Evolutionary conservation across 2,888 invertebrate genomes (phyloP).

Genomic region (Hypsopygia costalis): DNA sequence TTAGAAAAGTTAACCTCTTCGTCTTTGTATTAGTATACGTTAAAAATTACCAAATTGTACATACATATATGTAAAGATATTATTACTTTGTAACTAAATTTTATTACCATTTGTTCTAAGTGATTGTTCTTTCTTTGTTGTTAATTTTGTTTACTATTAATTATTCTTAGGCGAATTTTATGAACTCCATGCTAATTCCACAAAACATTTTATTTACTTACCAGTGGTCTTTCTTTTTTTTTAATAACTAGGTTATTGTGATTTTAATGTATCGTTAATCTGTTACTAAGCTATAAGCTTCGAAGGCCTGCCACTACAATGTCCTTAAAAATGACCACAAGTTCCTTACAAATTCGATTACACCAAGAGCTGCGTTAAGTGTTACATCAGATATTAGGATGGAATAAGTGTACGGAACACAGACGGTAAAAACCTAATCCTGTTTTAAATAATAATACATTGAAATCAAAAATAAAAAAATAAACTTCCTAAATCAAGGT

Average conservation of each 20-base stretch:
- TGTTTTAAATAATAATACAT: too few species aligned
- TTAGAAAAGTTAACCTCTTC: slow-evolving; percentile 59
- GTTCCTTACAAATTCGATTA: too few species aligned
- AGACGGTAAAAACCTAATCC: too few species aligned
- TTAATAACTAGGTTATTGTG: too few species aligned
- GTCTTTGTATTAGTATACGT: slow-evolving; percentile 74
- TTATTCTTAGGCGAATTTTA: slow-evolving; percentile 35
- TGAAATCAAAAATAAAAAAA: too few species aligned
- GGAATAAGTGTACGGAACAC: too few species aligned
- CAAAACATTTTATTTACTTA: slow-evolving; percentile 22
- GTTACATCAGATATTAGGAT: too few species aligned
- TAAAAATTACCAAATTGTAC: slow-evolving; percentile 77
- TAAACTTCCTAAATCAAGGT: too few species aligned
- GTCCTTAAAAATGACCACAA: too few species aligned
- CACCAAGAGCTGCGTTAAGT: too few species aligned
- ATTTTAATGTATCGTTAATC: too few species aligned
- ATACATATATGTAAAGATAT: slow-evolving; percentile 74
- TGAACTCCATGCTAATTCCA: slow-evolving; percentile 32
- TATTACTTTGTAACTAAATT: slow-evolving; percentile 73
- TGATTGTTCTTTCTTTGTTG: slow-evolving; percentile 77
- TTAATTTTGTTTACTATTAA: slow-evolving; percentile 73
- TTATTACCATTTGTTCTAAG: slow-evolving; percentile 78
- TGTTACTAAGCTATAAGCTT: slow-evolving; percentile 20
- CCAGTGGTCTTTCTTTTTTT: slow-evolving; percentile 29
- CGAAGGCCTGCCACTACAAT: background rate